Evolutionary conservation across 2,888 invertebrate genomes (phyloP), one percentile per base, ranked within the genome.

Genomic region (Ashinkailepas kermadecensis): DNA sequence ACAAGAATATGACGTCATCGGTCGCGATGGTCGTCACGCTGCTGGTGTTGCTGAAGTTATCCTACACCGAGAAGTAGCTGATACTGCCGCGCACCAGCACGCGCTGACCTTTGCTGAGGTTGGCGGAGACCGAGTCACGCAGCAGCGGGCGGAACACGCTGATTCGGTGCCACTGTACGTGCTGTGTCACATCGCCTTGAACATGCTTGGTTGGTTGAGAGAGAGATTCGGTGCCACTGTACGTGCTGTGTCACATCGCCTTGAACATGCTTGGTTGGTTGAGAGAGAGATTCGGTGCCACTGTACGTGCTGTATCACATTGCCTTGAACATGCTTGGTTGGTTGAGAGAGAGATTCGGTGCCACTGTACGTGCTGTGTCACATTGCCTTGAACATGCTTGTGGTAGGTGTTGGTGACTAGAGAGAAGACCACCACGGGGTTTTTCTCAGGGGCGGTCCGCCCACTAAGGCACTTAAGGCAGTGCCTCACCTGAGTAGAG

Each of bases 121-220:
- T 94, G 86, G 92, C 92, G 86, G 93, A 91, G 0, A 95, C 93
- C 0, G 91, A 90, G 58, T 96, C 95, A 67, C 96, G 89, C 3
- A 97, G 90, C 81, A 91, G 90, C 8, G 95, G 95, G 86, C 92
- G 94, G 87, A 97, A 97, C 12, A 96, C 93, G 85, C 93, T 93
- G 80, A 97, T 88, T 85, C 94, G 90, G 88, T 97, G 97, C 62
- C 15, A 62, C 62, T 62, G 62, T 62, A 13, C 6, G 62, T 21
- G 62, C 62, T 21, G 62, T 39, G 39, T 39, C 39, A 39, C 39
- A 39, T 39, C 62, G 86, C 86, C 86, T 81, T 85, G 84, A 58
- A 84, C 83, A 82, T 85, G 85, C 88, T 92, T 93, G 87, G n/a
- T n/a, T n/a, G n/a, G n/a, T n/a, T n/a, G n/a, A n/a, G n/a, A n/a